Evolutionary conservation across 2,113 vertebrate genomes (phyloP), one percentile per base, ranked within the genome.

Genomic region (Xenopus laevis): DNA sequence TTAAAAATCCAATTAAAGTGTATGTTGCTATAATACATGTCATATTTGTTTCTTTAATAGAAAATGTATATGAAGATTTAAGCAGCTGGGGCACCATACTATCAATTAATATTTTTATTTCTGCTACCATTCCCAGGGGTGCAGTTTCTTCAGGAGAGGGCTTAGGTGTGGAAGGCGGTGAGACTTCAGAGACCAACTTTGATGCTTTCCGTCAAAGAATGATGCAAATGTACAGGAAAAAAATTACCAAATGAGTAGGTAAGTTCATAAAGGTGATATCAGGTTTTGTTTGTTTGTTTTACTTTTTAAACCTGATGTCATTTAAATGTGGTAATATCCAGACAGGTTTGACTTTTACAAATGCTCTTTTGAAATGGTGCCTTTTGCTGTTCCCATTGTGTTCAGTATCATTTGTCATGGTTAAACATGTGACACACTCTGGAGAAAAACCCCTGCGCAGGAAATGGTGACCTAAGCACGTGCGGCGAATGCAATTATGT

Each of bases 1-100:
- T 99, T 88, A 85, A 91, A 71, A 93, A 91, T 79, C 97, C 97
- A 0, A 93, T 99, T 0, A 88, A 94, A 67, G 83, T 92, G 89
- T 92, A 89, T 20, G 89, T 85, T 78, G 79, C 18, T 59, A 69
- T 66, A 78, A 44, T 33, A n/a, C 23, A 17, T 13, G 60, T 47
- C 33, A 40, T 40, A 40, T 40, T 40, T 40, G 8, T 40, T 40
- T 40, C 1, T 40, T 40, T 40, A 7, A 40, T 40, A 7, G 6
- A 40, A 40, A 40, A 40, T 9, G 33, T 40, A 27, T 27, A 27
- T 40, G 8, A 40, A 40, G 33, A 7, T 40, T 40, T 40, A 40
- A 40, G 8, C 2, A 40, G 33, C 33, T 40, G 8, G 33, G 6
- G 8, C 5, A 40, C 8, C 1, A 9, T 40, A 40, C 8, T 4